Percentiles rank a stretch among this genome's conserved stretches.
phyloP scores from a whole-genome alignment of 1,140 invertebrate genomes.

The Habropoda laboriosa region DNA sequence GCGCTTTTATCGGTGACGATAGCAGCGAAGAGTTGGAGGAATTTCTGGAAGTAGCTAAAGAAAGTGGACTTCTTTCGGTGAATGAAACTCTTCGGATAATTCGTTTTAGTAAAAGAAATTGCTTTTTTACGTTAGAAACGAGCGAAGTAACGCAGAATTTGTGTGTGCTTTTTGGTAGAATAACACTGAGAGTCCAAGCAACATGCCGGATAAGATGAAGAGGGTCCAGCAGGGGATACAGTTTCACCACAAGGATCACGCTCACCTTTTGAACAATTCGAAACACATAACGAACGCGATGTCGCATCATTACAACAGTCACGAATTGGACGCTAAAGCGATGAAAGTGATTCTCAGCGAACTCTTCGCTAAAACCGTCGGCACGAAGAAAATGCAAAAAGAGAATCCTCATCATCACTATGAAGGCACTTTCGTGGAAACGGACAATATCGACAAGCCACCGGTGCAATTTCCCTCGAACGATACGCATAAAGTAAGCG shows the following conservation, averaged over 20 bases:
- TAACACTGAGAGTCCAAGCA: conserved; percentile 73
- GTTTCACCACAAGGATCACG: conserved; percentile 72
- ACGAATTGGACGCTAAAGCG: conserved; percentile 78
- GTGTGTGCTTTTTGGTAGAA: conserved; percentile 53
- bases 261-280: conserved; percentile 35
- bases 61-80: conserved; percentile 60
- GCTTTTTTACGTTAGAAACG: background rate
- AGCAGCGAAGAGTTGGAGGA: conserved; percentile 88
- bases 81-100: conserved; percentile 51
- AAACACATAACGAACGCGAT: conserved; percentile 27
- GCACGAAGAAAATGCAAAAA: conserved; percentile 72
- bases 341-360: conserved; percentile 76
- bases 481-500: background rate
- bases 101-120: background rate
- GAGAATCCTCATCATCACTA: conserved; percentile 73
- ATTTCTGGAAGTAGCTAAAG: conserved; percentile 80
- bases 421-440: conserved; percentile 72
- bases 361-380: conserved; percentile 67
- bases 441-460: conserved; percentile 72
- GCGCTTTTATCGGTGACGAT: conserved; percentile 90
- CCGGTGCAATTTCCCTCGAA: background rate
- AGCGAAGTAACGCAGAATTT: background rate
- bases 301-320: conserved; percentile 69
- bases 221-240: conserved; percentile 76
- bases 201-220: conserved; percentile 80